Conservation (phyloP, 2,797 vertebrate species). For the Catharus ustulatus region DNA sequence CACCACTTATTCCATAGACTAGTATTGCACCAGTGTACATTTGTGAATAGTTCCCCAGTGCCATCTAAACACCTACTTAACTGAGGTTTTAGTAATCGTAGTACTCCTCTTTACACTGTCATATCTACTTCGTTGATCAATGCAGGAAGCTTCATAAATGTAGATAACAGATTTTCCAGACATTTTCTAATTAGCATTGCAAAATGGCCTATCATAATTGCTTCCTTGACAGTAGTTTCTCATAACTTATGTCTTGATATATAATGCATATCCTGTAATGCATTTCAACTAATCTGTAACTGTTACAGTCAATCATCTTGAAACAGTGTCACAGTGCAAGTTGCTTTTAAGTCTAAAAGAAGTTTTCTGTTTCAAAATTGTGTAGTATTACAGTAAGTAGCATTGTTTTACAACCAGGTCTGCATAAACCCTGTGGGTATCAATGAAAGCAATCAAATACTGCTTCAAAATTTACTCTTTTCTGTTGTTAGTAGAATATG, state of each 20-base stretch:
- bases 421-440: background rate
- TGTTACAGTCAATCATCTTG: slow-evolving; percentile 54
- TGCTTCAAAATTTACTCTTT: background rate
- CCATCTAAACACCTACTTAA: background rate
- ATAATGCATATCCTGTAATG: slow-evolving; percentile 62
- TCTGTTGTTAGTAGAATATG: background rate
- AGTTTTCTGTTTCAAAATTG: background rate
- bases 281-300: slow-evolving; percentile 37
- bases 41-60: background rate
- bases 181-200: slow-evolving; percentile 47
- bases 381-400: background rate
- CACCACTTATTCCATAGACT: background rate
- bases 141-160: slow-evolving; percentile 49
- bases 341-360: slow-evolving; percentile 2
- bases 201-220: slow-evolving; percentile 58
- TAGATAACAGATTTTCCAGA: slow-evolving; percentile 54
- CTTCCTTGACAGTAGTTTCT: slow-evolving; percentile 52
- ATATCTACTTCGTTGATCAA: slow-evolving; percentile 25
- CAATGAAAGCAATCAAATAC: background rate
- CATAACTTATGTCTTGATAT: slow-evolving; percentile 59
- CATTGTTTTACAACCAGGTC: background rate
- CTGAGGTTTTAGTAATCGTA: background rate
- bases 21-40: background rate
- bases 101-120: background rate
- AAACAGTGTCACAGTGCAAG: background rate